Evolutionary conservation across 2,797 vertebrate species (phyloP), one percentile per base, ranked within the genome.

Genomic region (Parauchenoglanis ngamensis): DNA sequence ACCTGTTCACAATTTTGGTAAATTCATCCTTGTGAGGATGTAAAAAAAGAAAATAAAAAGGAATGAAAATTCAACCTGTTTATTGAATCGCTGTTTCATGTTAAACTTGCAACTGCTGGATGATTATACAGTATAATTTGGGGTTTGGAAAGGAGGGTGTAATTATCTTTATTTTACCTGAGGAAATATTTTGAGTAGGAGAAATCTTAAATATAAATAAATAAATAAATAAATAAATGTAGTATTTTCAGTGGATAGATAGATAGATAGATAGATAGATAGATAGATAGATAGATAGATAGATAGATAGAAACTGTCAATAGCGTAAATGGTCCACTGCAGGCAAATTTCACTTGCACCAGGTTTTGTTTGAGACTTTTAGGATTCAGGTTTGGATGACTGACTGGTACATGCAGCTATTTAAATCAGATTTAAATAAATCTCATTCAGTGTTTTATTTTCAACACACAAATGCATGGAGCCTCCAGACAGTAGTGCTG

Each of bases 1-100:
- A 96, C 96, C 94, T 96, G 95, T 97, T 92, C 96, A 96, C 92
- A 97, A 96, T 97, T 97, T 97, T 96, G 97, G 96, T 97, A 97
- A 95, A 96, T 93, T 91, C 96, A 97, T 98, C 96, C 97, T 96
- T 95, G 94, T 94, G 95, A 95, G 97, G 97, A 97, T 98, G 95
- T 98, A 97, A 96, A 97, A 49, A 90, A 91, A 87, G 85, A 83
- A 89, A 87, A 90, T 83, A 89, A 88, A 89, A 87, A 89, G 87
- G 87, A 94, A 88, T 79, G 87, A 91, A 88, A 89, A 91, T 88
- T 85, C 28, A 87, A 84, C 59, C 35, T 59, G 35, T 81, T 88
- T 84, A 63, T 68, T 85, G 88, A 84, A 87, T 84, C 85, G 25
- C 65, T 85, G 83, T 82, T 54, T 40, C 15, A 2, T 78, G 57